These are phyloP conservation scores for Arbacia lixula DNA, from an alignment of 53 echinoderm and acorn worm genomes.

Conservation along the genomic window DNA sequence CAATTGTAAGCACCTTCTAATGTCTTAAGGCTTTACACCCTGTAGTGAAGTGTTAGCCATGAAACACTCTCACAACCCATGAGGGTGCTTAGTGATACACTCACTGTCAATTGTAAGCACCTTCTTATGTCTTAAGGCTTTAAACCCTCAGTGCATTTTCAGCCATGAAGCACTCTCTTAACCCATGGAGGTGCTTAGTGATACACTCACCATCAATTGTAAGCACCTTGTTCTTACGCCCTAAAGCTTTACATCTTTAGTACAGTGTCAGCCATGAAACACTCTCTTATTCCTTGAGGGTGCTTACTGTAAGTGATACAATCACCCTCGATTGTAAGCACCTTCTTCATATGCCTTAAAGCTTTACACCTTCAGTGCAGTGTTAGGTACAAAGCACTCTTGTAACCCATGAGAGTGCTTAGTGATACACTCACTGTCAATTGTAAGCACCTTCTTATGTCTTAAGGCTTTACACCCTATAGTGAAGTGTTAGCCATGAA, in stretches of 20 bases:
- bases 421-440: slow-evolving; percentile 4
- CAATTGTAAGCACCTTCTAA: slow-evolving; percentile 28
- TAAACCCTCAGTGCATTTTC: slow-evolving; percentile 9
- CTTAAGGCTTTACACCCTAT: too few relatives aligned
- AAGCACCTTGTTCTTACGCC: too few relatives aligned
- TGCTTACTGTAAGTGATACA: neutral
- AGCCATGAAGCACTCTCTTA: neutral
- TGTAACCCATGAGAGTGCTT: slow-evolving; percentile 15
- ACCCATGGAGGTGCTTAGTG: slow-evolving; percentile 25
- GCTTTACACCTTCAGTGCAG: slow-evolving; percentile 7
- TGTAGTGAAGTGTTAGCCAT: slow-evolving; percentile 22
- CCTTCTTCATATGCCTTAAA: too few relatives aligned
- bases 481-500: slow-evolving; percentile 14
- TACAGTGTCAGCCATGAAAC: slow-evolving; percentile 6
- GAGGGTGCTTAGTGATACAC: slow-evolving; percentile 12
- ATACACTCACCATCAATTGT: neutral
- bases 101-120: slow-evolving; percentile 22
- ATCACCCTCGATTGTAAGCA: slow-evolving; percentile 12
- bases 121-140: too few relatives aligned
- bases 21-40: too few relatives aligned
- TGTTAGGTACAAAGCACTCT: neutral
- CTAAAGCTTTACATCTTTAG: too few relatives aligned
- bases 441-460: too few relatives aligned
- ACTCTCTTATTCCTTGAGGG: slow-evolving; percentile 19
- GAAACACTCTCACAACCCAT: slow-evolving; percentile 3